Evolutionary conservation across 2,888 invertebrate species (phyloP), one percentile per base, ranked within the genome.

Genomic region (Tuberolachnus salignus): DNA sequence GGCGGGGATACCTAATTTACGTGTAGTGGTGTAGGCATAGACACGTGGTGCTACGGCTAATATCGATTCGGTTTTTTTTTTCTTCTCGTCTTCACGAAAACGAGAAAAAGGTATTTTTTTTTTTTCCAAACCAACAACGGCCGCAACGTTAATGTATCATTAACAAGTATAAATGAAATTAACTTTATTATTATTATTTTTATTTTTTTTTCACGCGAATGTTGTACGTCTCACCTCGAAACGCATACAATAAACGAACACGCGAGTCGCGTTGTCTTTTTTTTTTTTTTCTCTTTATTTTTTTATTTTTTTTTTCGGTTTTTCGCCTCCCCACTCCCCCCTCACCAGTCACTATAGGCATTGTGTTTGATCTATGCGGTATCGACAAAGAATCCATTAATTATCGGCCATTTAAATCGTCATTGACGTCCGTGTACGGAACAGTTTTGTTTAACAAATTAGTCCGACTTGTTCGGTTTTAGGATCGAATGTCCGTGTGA

Each of bases 401-500:
- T 59, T 10, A 46, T 61, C 34, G 34, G 34, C n/a, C n/a, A 61
- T 34, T 61, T 42, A 34, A 61, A 61, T 61, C 16, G 44, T 44
- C 46, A 61, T 61, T 61, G 34, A 61, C 34, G n/a, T 61, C 34
- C n/a, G 61, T 42, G 61, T 61, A 10, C 2, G 1, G n/a, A 34
- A 61, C n/a, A 42, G 11, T 61, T 26, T 46, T 23, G 23, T 66
- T 13, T 14, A 21, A 67, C 49, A 49, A 66, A 67, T 67, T 49
- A 49, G 49, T 49, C n/a, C 6, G 49, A 67, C 66, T 67, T 49
- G 66, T 67, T 67, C n/a, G 26, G 23, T 10, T 66, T 11, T 3
- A 34, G 34, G 3, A 34, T 34, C 34, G 34, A 14, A 3, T 13
- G 14, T 26, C 2, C 23, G 6, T 57, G 34, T n/a, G 26, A 19